These are phyloP conservation scores for Polyergus mexicanus DNA, from an alignment of 1,140 invertebrate species.

Conservation along the genomic window DNA sequence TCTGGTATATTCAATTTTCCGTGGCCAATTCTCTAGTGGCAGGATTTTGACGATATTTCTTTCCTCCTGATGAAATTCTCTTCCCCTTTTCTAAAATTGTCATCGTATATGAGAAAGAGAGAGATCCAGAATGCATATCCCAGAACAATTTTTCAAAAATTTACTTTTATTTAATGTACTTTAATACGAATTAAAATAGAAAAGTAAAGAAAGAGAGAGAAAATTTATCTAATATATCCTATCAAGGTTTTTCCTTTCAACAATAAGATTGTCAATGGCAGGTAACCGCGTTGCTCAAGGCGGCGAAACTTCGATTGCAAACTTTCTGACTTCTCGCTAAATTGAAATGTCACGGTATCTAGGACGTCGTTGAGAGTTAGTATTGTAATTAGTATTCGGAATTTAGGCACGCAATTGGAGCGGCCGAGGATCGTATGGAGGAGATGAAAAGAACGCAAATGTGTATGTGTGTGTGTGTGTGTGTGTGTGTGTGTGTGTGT, in stretches of 20 bases:
- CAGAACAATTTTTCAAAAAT: no score
- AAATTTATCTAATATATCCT: not conserved
- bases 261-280: not conserved
- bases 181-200: not conserved
- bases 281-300: not conserved
- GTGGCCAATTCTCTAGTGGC: no score
- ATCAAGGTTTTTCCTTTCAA: not conserved
- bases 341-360: not conserved
- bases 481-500: no score
- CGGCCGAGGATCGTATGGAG: not conserved
- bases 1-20: no score
- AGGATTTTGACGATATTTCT: no score
- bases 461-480: no score
- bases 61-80: no score
- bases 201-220: not conserved
- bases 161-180: no score
- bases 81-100: no score
- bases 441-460: not conserved
- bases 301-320: not conserved
- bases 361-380: not conserved
- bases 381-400: slow-evolving; percentile 14
- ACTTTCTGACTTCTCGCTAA: not conserved
- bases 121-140: no score
- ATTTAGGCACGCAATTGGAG: slow-evolving; percentile 3
- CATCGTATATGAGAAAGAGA: no score